Evolutionary conservation across 2,888 invertebrate species (phyloP).

Genomic region (Synanthedon myopaeformis): DNA sequence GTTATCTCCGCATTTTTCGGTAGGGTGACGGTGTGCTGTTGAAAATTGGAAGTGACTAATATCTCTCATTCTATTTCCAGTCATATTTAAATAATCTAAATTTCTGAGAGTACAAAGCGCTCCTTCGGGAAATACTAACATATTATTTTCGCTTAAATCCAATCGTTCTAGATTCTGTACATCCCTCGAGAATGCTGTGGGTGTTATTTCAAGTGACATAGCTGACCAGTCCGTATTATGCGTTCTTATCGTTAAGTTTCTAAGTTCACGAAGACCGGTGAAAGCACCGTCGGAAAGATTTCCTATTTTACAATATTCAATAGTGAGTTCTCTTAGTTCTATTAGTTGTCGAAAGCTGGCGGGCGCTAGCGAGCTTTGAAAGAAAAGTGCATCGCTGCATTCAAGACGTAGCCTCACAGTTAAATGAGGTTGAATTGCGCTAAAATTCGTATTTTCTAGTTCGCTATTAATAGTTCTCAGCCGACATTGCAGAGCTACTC

Average conservation of each 20-base stretch:
- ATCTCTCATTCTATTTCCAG: conserved; percentile 82
- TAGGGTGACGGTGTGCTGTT: conserved; percentile 65
- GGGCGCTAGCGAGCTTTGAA: conserved; percentile 82
- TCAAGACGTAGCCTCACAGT: conserved; percentile 81
- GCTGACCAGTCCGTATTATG: conserved; percentile 88
- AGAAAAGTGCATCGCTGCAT: conserved; percentile 84
- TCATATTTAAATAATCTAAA: conserved; percentile 81
- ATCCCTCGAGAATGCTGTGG: conserved; percentile 80
- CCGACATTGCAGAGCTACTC: conserved; percentile 79
- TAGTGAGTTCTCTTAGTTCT: conserved; percentile 80
- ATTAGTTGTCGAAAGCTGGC: conserved; percentile 82
- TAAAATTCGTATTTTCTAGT: conserved; percentile 84
- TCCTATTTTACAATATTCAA: conserved; percentile 86
- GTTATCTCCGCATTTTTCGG: conserved; percentile 78
- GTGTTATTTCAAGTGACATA: conserved; percentile 81
- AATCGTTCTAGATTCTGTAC: conserved; percentile 78
- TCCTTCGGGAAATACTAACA: conserved; percentile 82
- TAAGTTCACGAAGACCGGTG: conserved; percentile 79
- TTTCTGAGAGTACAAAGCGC: conserved; percentile 81
- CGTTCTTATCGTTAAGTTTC: conserved; percentile 83
- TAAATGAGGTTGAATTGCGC: conserved; percentile 85
- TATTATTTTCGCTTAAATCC: conserved; percentile 84
- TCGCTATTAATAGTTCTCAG: conserved; percentile 84
- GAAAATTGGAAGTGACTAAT: conserved; percentile 80
- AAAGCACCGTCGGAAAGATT: conserved; percentile 87